These are phyloP conservation scores for Trialeurodes vaporariorum DNA, from an alignment of 1,140 invertebrate species.

Conservation along the genomic window DNA sequence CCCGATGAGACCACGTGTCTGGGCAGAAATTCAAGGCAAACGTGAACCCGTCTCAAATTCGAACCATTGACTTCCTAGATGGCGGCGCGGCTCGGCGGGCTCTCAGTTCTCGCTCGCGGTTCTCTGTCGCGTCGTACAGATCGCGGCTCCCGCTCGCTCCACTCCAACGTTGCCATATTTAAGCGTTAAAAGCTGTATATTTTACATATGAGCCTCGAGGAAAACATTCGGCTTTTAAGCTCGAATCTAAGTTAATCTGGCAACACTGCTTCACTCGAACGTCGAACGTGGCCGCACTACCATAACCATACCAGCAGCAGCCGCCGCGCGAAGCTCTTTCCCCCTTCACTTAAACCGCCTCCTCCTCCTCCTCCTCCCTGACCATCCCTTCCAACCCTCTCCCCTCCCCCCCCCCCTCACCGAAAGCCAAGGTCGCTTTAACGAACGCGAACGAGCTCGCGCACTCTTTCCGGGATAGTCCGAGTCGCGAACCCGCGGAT, in stretches of 20 bases:
- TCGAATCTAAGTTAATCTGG: too few species aligned
- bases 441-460: too few species aligned
- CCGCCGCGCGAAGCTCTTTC: slow-evolving; percentile 8
- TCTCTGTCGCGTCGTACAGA: background rate
- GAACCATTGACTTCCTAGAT: background rate
- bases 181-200: too few species aligned
- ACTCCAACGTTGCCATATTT: too few species aligned
- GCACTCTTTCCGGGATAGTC: too few species aligned
- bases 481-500: too few species aligned
- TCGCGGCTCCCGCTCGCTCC: background rate
- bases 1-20: background rate
- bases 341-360: slow-evolving; percentile 12
- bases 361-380: background rate
- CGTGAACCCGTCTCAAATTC: background rate
- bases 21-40: background rate
- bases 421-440: too few species aligned
- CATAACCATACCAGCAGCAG: background rate
- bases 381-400: background rate
- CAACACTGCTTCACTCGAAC: too few species aligned
- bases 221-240: too few species aligned
- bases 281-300: slow-evolving; percentile 9
- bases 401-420: too few species aligned
- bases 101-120: slow-evolving; percentile 2
- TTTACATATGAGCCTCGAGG: too few species aligned
- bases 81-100: background rate